Conservation (phyloP, 2,113 vertebrate genomes). For the Acanthisitta chloris region DNA sequence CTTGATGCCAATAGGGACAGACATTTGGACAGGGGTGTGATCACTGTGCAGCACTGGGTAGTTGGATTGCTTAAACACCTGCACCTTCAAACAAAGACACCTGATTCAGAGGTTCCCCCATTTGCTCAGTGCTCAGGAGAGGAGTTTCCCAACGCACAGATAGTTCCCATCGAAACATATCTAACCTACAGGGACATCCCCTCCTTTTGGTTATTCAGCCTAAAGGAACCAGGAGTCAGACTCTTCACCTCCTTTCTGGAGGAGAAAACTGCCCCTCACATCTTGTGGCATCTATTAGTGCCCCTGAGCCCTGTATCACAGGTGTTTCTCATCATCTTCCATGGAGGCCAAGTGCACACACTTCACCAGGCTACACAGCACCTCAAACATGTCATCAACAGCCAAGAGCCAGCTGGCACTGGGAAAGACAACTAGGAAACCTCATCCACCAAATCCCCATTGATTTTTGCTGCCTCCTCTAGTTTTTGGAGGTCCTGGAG, state of each 20-base stretch:
- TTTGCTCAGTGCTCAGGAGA: background rate
- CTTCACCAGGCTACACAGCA: background rate
- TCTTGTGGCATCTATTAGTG: background rate
- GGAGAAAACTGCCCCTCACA: background rate
- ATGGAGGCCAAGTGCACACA: background rate
- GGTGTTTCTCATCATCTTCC: background rate
- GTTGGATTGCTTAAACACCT: background rate
- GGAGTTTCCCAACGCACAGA: fast-evolving
- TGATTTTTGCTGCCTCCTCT: background rate
- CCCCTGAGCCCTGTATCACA: fast-evolving
- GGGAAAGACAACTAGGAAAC: background rate
- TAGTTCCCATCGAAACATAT: background rate
- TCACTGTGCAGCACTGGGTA: background rate
- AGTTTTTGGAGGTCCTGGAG: background rate
- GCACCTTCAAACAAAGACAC: background rate
- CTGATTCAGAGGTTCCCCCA: background rate
- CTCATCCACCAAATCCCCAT: background rate
- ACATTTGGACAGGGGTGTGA: background rate
- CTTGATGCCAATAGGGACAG: background rate
- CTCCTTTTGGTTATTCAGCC: background rate
- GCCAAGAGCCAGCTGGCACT: background rate
- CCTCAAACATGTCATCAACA: background rate
- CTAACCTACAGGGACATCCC: background rate
- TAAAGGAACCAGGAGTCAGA: background rate
- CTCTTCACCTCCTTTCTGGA: background rate